These are phyloP conservation scores for Microtus pennsylvanicus DNA, from an alignment of 2,113 vertebrate genomes.

Conservation along the genomic window DNA sequence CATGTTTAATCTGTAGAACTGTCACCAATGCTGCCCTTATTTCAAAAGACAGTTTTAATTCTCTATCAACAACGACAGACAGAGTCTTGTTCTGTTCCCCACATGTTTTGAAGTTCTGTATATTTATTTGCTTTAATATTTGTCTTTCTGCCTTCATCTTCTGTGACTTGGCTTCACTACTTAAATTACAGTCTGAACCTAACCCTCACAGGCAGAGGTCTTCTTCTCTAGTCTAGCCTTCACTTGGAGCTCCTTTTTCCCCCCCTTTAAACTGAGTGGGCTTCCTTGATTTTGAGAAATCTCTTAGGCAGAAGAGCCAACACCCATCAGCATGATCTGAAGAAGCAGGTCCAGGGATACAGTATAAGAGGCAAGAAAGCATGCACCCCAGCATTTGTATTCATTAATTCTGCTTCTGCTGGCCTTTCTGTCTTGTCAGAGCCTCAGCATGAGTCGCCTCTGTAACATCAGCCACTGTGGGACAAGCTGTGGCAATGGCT, in stretches of 20 bases:
- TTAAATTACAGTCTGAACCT: background rate
- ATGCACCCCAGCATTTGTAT: background rate
- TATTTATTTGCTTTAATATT: constrained; percentile 1
- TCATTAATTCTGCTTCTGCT: background rate
- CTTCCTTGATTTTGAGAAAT: background rate
- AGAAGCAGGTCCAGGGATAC: background rate
- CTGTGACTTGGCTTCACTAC: background rate
- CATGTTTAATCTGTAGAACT: background rate
- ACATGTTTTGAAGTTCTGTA: background rate
- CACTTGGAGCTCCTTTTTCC: rapidly evolving
- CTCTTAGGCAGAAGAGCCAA: background rate
- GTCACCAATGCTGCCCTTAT: background rate
- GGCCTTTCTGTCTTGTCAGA: background rate
- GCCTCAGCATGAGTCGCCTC: constrained; percentile 24
- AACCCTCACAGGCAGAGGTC: background rate
- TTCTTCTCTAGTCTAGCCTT: background rate
- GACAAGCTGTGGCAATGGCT: constrained; percentile 24
- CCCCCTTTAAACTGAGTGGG: background rate
- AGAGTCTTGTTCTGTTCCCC: background rate
- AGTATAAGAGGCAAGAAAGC: background rate
- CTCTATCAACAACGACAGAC: background rate
- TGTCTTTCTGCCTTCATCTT: background rate
- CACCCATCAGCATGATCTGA: background rate
- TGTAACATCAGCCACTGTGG: constrained; percentile 1
- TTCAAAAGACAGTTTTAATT: constrained; percentile 28